These are phyloP conservation scores for Globicephala melas DNA, from an alignment of 2,113 vertebrate genomes.

Conservation along the genomic window DNA sequence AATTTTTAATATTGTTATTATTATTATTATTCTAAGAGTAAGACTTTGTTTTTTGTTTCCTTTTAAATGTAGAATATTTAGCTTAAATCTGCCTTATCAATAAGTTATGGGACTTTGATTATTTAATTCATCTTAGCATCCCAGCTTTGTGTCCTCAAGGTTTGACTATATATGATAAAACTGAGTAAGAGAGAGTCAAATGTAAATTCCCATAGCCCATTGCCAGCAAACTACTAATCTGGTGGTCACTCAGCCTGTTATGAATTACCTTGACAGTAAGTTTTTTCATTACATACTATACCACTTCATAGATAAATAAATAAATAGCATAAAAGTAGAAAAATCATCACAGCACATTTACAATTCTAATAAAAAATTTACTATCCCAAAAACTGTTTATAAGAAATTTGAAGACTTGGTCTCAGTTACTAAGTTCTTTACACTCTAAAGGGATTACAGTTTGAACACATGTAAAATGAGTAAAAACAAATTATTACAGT, in stretches of 20 bases:
- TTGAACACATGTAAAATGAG: not conserved
- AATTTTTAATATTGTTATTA: not conserved
- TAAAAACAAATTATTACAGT: not conserved
- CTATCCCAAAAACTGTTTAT: not conserved
- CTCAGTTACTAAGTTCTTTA: not conserved
- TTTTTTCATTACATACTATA: not conserved
- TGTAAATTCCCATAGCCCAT: not conserved
- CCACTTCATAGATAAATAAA: not conserved
- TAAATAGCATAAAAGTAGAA: not conserved
- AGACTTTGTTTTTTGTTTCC: not conserved
- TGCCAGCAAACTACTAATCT: not conserved
- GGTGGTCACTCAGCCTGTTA: not conserved
- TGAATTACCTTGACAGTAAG: not conserved
- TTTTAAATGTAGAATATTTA: not conserved
- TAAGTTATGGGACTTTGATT: not conserved
- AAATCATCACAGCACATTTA: not conserved
- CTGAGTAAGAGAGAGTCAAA: not conserved
- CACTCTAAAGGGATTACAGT: not conserved
- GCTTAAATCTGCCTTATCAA: not conserved
- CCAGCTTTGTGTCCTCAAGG: not conserved
- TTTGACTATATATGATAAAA: not conserved
- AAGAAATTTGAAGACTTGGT: constrained; percentile 1
- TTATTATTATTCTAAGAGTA: not conserved
- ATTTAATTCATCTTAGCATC: not conserved
- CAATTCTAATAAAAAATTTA: not conserved